Base-by-base conservation (phyloP, 1,140 invertebrate genomes). In the Andricus grossulariae region DNA sequence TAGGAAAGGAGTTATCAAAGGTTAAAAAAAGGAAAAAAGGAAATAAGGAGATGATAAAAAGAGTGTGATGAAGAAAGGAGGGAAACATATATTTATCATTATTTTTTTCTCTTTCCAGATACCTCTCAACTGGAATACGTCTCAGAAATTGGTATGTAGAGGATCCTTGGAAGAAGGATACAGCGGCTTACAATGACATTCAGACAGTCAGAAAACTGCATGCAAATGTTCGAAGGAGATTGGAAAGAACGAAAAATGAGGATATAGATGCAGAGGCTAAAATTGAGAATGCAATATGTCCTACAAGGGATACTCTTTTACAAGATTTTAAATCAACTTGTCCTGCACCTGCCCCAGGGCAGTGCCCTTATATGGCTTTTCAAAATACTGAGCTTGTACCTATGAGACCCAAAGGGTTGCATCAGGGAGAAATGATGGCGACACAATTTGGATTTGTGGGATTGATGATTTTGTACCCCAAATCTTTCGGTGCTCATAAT, bases 401-500 rank as follows among this genome's bases (percentile, higher is more conserved):
- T 0, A 91, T 89, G 74, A 80, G 88, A n/a, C 85, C 88, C 5
- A 13, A 84, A 86, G 13, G 60, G 82, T 2, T 92, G 1, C 86
- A 86, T 60, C 97, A 98, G 87, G 93, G 93, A 60, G 96, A 97
- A 77, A 93, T 98, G 93, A 93, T 93, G 0, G 79, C 96, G 1
- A 97, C 97, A 0, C 95, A 95, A 84, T 96, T 95, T 78, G 95
- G 94, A 1, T 97, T 97, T 84, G 93, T 97, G 81, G 96, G 96
- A 1, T 93, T 95, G 49, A 89, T 93, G 0, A 82, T 96, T 0
- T 80, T 95, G 10, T 93, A 93, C 49, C 94, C 95, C 0, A 85
- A 94, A 60, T 86, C 91, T 19, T 92, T 96, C 55, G 95, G 95
- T 0, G 88, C 97, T 3, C 83, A 89, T 19, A 52, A 90, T 12